These are phyloP conservation scores for Rhamnusium bicolor DNA, from an alignment of 2,888 invertebrate genomes.

Conservation along the genomic window DNA sequence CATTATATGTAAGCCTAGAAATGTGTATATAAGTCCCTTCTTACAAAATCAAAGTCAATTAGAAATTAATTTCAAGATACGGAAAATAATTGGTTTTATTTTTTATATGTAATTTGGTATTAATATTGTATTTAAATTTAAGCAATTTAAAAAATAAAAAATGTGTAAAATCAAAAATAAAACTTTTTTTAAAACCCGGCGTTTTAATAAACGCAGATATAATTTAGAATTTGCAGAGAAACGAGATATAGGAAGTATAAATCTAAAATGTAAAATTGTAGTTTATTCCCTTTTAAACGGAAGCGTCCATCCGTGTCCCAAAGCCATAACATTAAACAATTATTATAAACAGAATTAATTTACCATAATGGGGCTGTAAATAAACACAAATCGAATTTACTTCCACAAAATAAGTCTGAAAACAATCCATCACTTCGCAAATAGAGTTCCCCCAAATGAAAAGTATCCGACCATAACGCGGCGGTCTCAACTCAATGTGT, in stretches of 20 bases:
- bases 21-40: no score
- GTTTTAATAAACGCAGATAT: background rate
- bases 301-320: slow-evolving; percentile 54
- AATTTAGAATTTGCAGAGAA: background rate
- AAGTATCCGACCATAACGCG: slow-evolving; percentile 59
- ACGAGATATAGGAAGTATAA: slow-evolving; percentile 28
- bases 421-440: slow-evolving; percentile 63
- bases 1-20: no score
- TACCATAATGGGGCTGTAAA: slow-evolving; percentile 58
- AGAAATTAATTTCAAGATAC: no score
- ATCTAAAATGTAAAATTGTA: slow-evolving; percentile 34
- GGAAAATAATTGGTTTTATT: no score
- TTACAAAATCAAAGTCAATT: no score
- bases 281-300: slow-evolving; percentile 37
- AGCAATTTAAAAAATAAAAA: no score
- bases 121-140: no score
- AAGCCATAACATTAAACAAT: slow-evolving; percentile 58
- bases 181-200: no score
- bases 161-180: no score
- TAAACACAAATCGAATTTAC: slow-evolving; percentile 65
- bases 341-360: slow-evolving; percentile 59
- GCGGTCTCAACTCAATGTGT: slow-evolving; percentile 42
- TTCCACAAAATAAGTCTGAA: slow-evolving; percentile 62
- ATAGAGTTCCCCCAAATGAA: slow-evolving; percentile 43
- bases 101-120: no score